A percentile compares a stretch with the other conserved stretches of the same genome.
These are phyloP conservation scores for Chrysodeixis includens DNA, from an alignment of 2,888 invertebrate species.

Conservation along the genomic window DNA sequence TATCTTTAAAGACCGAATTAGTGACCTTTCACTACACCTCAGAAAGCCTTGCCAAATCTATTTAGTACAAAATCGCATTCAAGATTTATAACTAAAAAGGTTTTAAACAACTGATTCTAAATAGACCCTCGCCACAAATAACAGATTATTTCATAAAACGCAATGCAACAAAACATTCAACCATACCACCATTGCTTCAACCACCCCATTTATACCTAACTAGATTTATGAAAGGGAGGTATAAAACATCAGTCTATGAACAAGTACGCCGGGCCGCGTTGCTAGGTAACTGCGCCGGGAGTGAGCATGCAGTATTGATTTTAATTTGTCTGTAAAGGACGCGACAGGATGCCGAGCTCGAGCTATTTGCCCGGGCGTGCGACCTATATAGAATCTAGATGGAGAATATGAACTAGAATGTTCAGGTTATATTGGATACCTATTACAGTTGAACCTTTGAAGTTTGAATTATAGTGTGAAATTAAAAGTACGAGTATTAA, in stretches of 20 bases:
- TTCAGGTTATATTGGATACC: not conserved
- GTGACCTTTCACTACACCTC: no score
- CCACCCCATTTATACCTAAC: not conserved
- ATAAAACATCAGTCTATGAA: not conserved
- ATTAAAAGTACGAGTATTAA: no score
- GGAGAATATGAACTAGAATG: not conserved
- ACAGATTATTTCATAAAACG: no score
- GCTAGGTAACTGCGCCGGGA: not conserved
- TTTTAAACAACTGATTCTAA: no score
- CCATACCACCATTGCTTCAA: not conserved
- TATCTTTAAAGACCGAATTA: no score
- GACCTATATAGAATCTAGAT: conserved; percentile 1
- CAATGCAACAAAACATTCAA: not conserved
- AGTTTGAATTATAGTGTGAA: no score
- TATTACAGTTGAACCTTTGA: no score
- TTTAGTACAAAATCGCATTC: no score
- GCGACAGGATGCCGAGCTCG: not conserved
- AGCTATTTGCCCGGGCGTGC: not conserved
- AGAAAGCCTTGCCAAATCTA: no score
- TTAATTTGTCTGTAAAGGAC: conserved; percentile 11
- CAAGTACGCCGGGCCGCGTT: not conserved
- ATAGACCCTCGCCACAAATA: no score
- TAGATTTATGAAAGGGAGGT: not conserved
- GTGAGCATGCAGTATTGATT: conserved; percentile 16
- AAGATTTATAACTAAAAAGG: no score